A percentile compares a stretch with the other conserved stretches of the same genome.
Evolutionary conservation across 2,113 vertebrate species (phyloP).

Genomic region (Sturnus vulgaris): DNA sequence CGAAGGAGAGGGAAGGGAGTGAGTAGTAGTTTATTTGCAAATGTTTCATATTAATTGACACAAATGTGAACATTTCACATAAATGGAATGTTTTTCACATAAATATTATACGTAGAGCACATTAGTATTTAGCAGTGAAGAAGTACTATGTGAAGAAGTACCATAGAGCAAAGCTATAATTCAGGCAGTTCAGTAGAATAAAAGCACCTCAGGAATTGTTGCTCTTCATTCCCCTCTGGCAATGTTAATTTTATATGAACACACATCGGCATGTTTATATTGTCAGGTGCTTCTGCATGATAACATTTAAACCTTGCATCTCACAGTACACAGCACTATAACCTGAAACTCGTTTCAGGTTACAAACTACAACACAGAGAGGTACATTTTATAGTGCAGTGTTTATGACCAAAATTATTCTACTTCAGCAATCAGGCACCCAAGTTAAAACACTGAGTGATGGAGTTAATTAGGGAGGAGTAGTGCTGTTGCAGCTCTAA

Average conservation of each 20-base stretch:
- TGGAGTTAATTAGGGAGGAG: conserved; percentile 54
- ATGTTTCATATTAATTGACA: conserved; percentile 4
- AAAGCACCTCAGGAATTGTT: background rate
- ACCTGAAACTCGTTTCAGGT: background rate
- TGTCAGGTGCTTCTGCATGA: background rate
- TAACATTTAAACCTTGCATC: background rate
- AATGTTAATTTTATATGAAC: background rate
- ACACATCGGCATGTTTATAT: background rate
- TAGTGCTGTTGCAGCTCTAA: background rate
- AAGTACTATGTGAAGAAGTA: background rate
- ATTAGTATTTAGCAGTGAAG: background rate
- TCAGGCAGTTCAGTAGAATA: background rate
- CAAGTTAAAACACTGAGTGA: conserved; percentile 43
- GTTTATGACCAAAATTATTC: conserved; percentile 36
- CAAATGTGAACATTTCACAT: background rate
- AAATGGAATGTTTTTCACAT: background rate
- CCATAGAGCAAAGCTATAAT: background rate
- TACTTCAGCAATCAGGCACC: background rate
- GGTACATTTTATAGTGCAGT: background rate
- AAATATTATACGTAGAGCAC: background rate
- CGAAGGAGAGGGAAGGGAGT: background rate
- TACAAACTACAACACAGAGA: background rate
- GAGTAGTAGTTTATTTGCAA: background rate
- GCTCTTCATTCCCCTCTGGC: background rate
- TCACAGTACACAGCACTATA: background rate